Percentiles rank a stretch among this genome's conserved stretches.
Evolutionary conservation across 2,888 invertebrate genomes (phyloP).

Genomic region (Lepidonotus clava): DNA sequence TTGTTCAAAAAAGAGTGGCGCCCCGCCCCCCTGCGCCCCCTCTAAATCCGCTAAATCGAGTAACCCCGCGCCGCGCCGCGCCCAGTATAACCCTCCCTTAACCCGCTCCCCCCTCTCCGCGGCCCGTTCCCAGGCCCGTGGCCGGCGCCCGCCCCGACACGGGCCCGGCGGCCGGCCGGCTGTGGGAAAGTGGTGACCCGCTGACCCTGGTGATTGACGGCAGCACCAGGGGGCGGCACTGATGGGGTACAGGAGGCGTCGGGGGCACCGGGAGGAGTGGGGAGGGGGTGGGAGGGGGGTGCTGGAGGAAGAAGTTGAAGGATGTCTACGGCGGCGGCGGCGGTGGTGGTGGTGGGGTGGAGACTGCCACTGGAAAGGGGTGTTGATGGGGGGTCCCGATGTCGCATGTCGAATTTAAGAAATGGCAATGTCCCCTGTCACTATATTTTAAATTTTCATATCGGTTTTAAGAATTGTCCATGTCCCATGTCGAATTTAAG

Average conservation of each 20-base stretch:
- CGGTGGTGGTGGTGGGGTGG: not conserved
- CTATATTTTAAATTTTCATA: no score
- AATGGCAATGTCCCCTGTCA: no score
- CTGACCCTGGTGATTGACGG: conserved; percentile 38
- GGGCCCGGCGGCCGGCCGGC: not conserved
- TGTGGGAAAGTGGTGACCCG: conserved; percentile 42
- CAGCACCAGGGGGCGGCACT: not conserved
- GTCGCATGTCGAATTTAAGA: no score
- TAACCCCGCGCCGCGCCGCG: no score
- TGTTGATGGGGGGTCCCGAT: no score
- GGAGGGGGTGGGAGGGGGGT: not conserved
- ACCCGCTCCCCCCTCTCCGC: no score
- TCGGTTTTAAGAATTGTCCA: no score
- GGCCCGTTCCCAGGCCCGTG: conserved; percentile 40
- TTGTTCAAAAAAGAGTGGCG: no score
- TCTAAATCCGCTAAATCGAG: no score
- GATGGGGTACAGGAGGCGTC: conserved; percentile 28
- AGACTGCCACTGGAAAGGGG: not conserved
- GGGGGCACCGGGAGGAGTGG: not conserved
- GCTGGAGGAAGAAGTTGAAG: not conserved
- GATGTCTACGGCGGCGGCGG: not conserved
- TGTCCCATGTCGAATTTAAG: no score
- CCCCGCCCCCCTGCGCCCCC: no score
- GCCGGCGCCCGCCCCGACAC: conserved; percentile 1
- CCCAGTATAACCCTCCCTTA: no score